Conservation (phyloP, 1,140 invertebrate genomes). For the Steinernema khuongi region DNA sequence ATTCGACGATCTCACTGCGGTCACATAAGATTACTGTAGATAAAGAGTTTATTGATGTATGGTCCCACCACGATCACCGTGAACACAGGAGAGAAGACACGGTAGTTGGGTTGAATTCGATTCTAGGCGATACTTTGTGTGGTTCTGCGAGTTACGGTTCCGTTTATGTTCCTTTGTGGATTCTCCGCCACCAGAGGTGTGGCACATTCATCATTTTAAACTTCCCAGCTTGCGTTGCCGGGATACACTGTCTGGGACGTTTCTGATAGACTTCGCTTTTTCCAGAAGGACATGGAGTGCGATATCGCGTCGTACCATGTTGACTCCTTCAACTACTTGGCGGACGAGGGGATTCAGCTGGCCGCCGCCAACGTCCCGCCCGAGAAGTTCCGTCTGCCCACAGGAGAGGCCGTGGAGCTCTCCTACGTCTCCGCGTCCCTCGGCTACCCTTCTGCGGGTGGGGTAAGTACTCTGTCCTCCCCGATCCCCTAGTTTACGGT, state of each 20-base stretch:
- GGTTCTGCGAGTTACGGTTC: too few species aligned
- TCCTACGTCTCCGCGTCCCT: constrained; percentile 40
- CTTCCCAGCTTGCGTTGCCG: too few species aligned
- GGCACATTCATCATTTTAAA: too few species aligned
- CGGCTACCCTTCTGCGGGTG: constrained; percentile 32
- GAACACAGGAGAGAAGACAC: neutral
- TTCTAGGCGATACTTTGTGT: neutral
- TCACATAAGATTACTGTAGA: too few species aligned
- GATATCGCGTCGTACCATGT: constrained; percentile 56
- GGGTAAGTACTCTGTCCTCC: neutral
- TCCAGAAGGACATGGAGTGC: constrained; percentile 56
- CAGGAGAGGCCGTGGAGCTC: constrained; percentile 52
- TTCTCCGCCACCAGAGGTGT: too few species aligned
- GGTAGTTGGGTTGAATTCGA: neutral
- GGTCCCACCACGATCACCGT: neutral
- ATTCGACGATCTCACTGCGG: too few species aligned
- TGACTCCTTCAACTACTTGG: constrained; percentile 55
- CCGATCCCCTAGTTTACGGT: neutral
- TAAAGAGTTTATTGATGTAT: neutral
- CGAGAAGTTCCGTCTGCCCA: constrained; percentile 48
- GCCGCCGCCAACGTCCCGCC: constrained; percentile 50
- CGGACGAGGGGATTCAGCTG: constrained; percentile 44
- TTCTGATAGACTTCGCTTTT: too few species aligned
- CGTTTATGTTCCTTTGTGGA: too few species aligned
- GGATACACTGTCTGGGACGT: too few species aligned